Percentiles rank a stretch among this genome's conserved stretches.
phyloP scores from a whole-genome alignment of 2,113 vertebrate genomes.

The Pampusana beccarii region DNA sequence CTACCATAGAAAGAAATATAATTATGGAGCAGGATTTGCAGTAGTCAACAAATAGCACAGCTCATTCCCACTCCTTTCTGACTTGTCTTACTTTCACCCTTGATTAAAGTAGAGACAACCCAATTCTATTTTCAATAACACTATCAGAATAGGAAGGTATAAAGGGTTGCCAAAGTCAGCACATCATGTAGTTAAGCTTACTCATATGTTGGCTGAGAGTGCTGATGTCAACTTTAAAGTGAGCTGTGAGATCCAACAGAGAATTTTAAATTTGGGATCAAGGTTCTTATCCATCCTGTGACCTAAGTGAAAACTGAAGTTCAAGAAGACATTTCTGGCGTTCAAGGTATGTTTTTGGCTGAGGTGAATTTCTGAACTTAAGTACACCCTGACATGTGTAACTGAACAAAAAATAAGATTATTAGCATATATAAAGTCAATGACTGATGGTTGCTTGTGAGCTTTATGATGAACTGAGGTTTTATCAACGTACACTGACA shows the following conservation, averaged over 20 bases:
- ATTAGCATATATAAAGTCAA: not conserved
- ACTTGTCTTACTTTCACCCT: slow-evolving; percentile 27
- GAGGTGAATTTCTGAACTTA: not conserved
- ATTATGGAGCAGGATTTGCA: slow-evolving; percentile 11
- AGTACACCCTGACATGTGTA: not conserved
- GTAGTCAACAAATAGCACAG: slow-evolving; percentile 38
- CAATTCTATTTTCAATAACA: slow-evolving; percentile 43
- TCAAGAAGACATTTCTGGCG: not conserved
- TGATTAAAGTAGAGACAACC: slow-evolving; percentile 18
- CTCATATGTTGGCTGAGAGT: not conserved
- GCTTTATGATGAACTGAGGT: not conserved
- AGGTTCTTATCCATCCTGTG: not conserved
- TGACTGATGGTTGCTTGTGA: not conserved
- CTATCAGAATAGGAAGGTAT: not conserved
- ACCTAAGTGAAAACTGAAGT: not conserved
- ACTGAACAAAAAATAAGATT: not conserved
- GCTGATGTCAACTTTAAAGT: not conserved
- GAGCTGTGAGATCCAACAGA: not conserved
- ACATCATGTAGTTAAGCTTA: not conserved
- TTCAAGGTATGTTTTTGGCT: not conserved
- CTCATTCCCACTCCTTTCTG: not conserved
- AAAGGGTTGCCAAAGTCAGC: slow-evolving; percentile 1
- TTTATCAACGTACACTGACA: not conserved
- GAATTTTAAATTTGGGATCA: not conserved
- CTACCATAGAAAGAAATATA: not conserved